Evolutionary conservation across 2,797 vertebrate species (phyloP), one percentile per base, ranked within the genome.

Genomic region (Adrianichthys oophorus): DNA sequence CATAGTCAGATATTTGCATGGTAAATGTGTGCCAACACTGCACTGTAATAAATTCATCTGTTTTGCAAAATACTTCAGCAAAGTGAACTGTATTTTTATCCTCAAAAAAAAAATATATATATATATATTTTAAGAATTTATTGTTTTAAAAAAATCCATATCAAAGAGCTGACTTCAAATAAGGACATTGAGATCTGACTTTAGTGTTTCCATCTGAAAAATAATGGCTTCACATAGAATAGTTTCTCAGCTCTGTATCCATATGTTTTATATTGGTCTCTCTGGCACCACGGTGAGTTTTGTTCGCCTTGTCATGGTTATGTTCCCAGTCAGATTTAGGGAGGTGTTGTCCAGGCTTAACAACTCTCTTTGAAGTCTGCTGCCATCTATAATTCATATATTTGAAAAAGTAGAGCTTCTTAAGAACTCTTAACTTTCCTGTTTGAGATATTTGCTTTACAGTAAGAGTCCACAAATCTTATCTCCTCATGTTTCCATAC

Each of bases 231-330:
- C 18, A 56, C 2, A 14, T 51, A 12, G 58, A 41, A 37, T 15
- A 16, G 7, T 40, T 46, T 37, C n/a, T n/a, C 19, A n/a, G 7
- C 10, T 49, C 14, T 19, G 16, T 37, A 29, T 52, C 16, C 43
- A 59, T 53, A 2, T 69, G 58, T 52, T 70, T 77, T 56, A 43
- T 24, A 55, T 68, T 45, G 17, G 23, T 52, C 14, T 26, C 17
- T 82, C 77, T 70, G 66, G 73, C 75, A 52, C 73, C 82, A 77
- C 29, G 3, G 48, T 1, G 71, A 74, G 76, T 26, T 0, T 37
- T 37, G 32, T 37, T 37, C 44, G 59, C 63, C 51, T 40, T 44
- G 49, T 56, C 51, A 44, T 80, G 63, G 81, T 85, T 82, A 65
- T 70, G 63, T 78, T 80, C 56, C 41, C 24, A 42, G 71, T 72